Evolutionary conservation across 35 echinoderm and acorn worm genomes (phyloP).

Genomic region (Chiridota heheva): DNA sequence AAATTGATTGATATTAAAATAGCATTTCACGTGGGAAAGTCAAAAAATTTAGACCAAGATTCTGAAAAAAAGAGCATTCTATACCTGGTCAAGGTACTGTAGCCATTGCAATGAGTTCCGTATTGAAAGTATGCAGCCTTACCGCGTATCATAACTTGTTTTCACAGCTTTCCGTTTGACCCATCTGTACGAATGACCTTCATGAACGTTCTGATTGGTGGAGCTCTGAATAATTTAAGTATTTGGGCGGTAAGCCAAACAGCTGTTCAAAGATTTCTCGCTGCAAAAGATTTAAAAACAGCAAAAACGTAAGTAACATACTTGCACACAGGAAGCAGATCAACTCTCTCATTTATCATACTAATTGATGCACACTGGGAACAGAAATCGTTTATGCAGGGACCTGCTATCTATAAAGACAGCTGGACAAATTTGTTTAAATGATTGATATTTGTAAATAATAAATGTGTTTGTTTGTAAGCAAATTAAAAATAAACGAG

Average conservation of each 20-base stretch:
- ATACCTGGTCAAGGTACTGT: no score
- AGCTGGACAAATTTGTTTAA: not conserved
- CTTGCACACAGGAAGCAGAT: not conserved
- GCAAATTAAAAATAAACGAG: no score
- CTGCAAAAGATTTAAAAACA: conserved; percentile 34
- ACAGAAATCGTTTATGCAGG: not conserved
- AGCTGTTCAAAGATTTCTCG: conserved; percentile 62
- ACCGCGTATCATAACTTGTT: not conserved
- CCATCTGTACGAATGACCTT: conserved; percentile 51
- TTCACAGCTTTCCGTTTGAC: conserved; percentile 53
- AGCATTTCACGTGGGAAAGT: no score
- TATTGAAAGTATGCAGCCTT: no score
- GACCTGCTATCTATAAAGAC: not conserved
- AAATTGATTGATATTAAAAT: no score
- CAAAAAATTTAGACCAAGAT: no score
- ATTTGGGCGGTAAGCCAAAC: conserved; percentile 74
- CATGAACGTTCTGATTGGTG: conserved; percentile 44
- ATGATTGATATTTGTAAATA: no score
- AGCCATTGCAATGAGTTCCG: no score
- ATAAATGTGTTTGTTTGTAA: no score
- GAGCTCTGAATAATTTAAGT: conserved; percentile 40
- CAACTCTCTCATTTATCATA: not conserved
- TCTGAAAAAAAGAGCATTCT: no score
- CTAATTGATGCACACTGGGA: not conserved
- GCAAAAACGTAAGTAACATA: conserved; percentile 58